Percentiles rank a stretch among this genome's conserved stretches.
These are phyloP conservation scores for Tachyglossus aculeatus DNA, from an alignment of 2,797 vertebrate species.

Conservation along the genomic window DNA sequence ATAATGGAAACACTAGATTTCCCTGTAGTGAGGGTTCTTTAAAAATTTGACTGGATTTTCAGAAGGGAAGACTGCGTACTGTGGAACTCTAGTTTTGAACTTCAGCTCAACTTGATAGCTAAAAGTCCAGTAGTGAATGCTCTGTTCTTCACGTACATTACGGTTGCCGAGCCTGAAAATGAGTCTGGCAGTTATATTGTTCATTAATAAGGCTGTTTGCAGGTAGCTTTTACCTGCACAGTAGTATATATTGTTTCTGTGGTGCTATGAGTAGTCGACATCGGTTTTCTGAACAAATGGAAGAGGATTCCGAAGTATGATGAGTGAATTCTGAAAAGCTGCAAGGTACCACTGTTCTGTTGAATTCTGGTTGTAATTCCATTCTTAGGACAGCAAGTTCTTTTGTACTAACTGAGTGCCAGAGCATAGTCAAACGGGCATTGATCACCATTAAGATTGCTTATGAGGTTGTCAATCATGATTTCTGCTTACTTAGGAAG, in stretches of 20 bases:
- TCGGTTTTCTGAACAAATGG: neutral
- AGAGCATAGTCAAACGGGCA: neutral
- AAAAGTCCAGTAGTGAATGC: no score
- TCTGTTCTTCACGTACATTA: no score
- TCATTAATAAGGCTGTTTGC: neutral
- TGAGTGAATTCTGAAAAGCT: neutral
- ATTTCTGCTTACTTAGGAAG: conserved; percentile 77
- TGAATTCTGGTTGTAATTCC: no score
- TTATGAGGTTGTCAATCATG: neutral
- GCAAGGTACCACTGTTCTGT: neutral
- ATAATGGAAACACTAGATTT: no score
- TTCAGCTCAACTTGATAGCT: no score
- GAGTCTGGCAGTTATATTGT: neutral
- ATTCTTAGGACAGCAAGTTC: no score
- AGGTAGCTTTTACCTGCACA: neutral
- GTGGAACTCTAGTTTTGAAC: no score
- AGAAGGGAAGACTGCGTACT: no score
- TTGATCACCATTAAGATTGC: neutral
- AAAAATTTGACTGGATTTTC: no score
- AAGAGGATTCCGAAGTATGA: neutral
- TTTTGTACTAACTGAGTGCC: no score
- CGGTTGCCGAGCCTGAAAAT: no score
- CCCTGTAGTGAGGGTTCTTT: no score
- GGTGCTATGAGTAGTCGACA: neutral
- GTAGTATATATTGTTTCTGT: neutral